A percentile compares a stretch with the other conserved stretches of the same genome.
Conservation (phyloP, 2,888 invertebrate genomes). For the Hartigia nigra region DNA sequence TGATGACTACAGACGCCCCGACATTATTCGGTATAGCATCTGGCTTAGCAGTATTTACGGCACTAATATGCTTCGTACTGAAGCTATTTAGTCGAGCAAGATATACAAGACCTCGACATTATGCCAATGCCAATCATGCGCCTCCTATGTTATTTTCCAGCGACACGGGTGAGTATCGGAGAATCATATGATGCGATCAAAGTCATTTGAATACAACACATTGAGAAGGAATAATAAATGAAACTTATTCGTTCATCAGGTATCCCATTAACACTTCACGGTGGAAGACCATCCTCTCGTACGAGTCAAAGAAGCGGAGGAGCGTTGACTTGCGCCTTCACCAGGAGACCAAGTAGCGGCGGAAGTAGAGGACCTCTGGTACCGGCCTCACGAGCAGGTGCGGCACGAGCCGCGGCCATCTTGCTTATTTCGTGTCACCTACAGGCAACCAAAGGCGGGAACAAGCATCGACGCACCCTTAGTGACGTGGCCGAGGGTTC, state of each 20-base stretch:
- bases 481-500: constrained; percentile 65
- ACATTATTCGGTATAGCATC: constrained; percentile 87
- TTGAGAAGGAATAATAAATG: constrained; percentile 13
- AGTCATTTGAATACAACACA: not conserved
- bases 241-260: constrained; percentile 58
- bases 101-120: constrained; percentile 76
- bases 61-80: constrained; percentile 88
- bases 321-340: constrained; percentile 67
- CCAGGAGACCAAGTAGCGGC: constrained; percentile 70
- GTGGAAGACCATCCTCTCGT: constrained; percentile 70
- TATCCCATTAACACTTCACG: constrained; percentile 72
- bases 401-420: constrained; percentile 93
- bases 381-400: constrained; percentile 90
- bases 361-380: constrained; percentile 77
- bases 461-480: constrained; percentile 64
- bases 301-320: constrained; percentile 71
- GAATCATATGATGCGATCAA: not conserved
- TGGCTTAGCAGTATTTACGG: constrained; percentile 87
- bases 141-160: constrained; percentile 88
- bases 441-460: constrained; percentile 57
- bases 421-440: constrained; percentile 93
- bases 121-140: constrained; percentile 85
- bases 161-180: constrained; percentile 77
- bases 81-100: constrained; percentile 81
- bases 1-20: constrained; percentile 86